These are phyloP conservation scores for Burhinus bistriatus DNA, from an alignment of 2,113 vertebrate species.

Conservation along the genomic window DNA sequence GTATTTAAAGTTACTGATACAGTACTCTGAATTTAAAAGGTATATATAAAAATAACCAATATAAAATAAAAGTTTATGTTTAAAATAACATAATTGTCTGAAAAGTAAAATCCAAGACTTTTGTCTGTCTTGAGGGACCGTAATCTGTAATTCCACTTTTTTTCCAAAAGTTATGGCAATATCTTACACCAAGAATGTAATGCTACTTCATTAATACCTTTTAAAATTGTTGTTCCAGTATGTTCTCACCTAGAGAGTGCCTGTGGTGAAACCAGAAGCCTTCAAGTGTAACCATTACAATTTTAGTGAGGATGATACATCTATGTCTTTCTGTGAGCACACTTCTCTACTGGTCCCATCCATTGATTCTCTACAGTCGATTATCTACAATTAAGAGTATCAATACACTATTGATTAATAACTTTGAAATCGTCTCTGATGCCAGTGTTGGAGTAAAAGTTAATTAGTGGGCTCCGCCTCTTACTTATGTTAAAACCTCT, in stretches of 20 bases:
- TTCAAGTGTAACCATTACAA: background rate
- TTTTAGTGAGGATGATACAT: background rate
- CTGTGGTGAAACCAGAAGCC: background rate
- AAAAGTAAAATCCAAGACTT: background rate
- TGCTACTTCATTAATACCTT: background rate
- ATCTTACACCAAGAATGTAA: background rate
- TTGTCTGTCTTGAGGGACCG: background rate
- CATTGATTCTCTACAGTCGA: accelerated
- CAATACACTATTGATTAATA: background rate
- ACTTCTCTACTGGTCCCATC: too few species aligned
- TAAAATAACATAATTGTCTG: background rate
- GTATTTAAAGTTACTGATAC: background rate
- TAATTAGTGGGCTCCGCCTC: background rate
- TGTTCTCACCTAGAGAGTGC: background rate
- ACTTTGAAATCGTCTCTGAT: background rate
- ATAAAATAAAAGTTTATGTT: background rate
- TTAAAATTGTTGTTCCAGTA: background rate
- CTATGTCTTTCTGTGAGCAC: background rate
- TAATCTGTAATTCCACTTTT: background rate
- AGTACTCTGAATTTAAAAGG: background rate
- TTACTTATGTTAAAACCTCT: accelerated
- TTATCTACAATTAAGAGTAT: background rate
- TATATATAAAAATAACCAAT: background rate
- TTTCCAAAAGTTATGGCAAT: too few species aligned
- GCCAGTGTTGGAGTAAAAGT: background rate